These are phyloP conservation scores for Neoascia interrupta DNA, from an alignment of 2,888 invertebrate genomes.

Conservation along the genomic window DNA sequence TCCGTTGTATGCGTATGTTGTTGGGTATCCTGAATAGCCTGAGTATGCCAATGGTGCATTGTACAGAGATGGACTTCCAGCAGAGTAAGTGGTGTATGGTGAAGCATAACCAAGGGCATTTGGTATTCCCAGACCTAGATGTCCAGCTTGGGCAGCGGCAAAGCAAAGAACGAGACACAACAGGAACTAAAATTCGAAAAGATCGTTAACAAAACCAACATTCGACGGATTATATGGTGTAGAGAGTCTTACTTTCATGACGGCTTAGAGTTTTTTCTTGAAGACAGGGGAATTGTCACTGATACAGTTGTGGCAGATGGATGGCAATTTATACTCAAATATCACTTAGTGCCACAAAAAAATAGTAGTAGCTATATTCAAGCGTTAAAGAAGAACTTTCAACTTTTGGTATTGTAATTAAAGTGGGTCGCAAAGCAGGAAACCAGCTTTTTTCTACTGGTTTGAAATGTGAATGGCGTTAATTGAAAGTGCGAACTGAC, in stretches of 20 bases:
- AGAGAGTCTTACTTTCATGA: slow-evolving; percentile 27
- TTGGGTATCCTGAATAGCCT: slow-evolving; percentile 16
- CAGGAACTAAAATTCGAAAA: slow-evolving; percentile 47
- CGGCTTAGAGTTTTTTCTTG: background rate
- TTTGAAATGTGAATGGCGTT: no score
- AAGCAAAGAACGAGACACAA: slow-evolving; percentile 46
- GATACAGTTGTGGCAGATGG: slow-evolving; percentile 5
- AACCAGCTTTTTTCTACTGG: no score
- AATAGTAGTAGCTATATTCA: no score
- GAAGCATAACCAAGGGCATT: slow-evolving; percentile 11
- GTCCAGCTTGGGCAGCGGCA: slow-evolving; percentile 43
- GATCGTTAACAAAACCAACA: no score
- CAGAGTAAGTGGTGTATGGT: slow-evolving; percentile 40
- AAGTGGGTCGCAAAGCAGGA: no score
- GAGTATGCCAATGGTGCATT: slow-evolving; percentile 38
- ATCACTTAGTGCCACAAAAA: no score
- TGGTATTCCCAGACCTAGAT: slow-evolving; percentile 21
- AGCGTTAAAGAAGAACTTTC: no score
- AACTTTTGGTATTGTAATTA: no score
- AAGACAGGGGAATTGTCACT: slow-evolving; percentile 22
- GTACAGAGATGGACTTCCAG: slow-evolving; percentile 25
- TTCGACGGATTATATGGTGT: no score
- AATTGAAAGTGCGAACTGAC: no score
- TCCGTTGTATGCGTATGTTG: slow-evolving; percentile 8
- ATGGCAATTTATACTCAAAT: slow-evolving; percentile 22